Evolutionary conservation across 53 echinoderm and acorn worm species (phyloP).

Genomic region (Henricia sp.): DNA sequence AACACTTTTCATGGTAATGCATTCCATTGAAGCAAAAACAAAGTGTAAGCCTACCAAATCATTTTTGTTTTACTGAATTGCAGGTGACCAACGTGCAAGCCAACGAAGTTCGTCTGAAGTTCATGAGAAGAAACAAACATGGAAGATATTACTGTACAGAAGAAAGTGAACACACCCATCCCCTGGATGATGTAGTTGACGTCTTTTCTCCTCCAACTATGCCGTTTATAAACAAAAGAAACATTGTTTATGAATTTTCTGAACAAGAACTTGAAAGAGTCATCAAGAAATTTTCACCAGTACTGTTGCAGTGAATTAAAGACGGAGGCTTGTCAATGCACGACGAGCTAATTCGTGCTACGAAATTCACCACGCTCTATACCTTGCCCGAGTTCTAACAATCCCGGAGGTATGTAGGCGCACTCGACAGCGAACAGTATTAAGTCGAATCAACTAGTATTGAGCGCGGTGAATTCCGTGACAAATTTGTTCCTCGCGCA

Average conservation of each 20-base stretch:
- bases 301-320: conserved; percentile 6
- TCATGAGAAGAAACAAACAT: conserved; percentile 1
- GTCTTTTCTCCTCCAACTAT: conserved; percentile 10
- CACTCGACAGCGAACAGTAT: too few relatives aligned
- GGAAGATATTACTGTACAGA: neutral
- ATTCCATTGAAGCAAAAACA: neutral
- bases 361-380: too few relatives aligned
- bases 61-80: neutral
- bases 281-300: conserved; percentile 7
- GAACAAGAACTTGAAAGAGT: conserved; percentile 14
- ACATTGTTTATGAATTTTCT: neutral
- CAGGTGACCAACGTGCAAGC: conserved; percentile 8
- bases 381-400: too few relatives aligned
- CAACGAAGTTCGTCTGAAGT: neutral
- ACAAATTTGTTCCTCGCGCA: too few relatives aligned
- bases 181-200: conserved; percentile 2
- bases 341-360: too few relatives aligned
- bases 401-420: too few relatives aligned
- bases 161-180: neutral
- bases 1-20: too few relatives aligned
- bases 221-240: neutral
- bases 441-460: too few relatives aligned
- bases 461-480: too few relatives aligned
- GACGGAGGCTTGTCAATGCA: too few relatives aligned
- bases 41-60: neutral